Evolutionary conservation across 1,140 invertebrate species (phyloP).

Genomic region (Aphis craccivora): DNA sequence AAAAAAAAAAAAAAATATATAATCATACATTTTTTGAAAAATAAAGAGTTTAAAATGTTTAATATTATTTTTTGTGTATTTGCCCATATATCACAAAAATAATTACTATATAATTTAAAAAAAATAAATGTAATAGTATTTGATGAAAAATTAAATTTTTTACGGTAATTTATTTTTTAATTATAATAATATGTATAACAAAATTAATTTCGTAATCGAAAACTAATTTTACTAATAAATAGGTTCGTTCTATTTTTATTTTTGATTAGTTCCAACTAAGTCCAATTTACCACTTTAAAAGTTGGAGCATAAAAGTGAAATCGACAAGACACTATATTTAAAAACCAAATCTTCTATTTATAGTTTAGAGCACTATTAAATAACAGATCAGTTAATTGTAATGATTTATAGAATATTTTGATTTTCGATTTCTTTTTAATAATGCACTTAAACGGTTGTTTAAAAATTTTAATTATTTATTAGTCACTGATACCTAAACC

Average conservation of each 20-base stretch:
- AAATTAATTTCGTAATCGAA: background rate
- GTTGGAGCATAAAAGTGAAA: background rate
- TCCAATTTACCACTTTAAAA: background rate
- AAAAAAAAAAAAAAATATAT: too few relatives aligned
- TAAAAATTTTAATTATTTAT: background rate
- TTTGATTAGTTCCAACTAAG: too few relatives aligned
- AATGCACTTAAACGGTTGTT: background rate
- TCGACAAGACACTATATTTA: background rate
- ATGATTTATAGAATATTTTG: background rate
- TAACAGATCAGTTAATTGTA: background rate
- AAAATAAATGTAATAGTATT: background rate
- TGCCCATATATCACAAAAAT: too few relatives aligned
- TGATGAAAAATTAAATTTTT: too few relatives aligned
- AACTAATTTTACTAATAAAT: too few relatives aligned
- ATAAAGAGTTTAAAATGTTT: too few relatives aligned
- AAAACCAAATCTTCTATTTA: background rate
- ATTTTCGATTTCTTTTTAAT: background rate
- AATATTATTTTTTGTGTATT: too few relatives aligned
- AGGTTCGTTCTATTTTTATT: too few relatives aligned
- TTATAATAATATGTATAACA: too few relatives aligned
- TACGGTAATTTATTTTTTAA: too few relatives aligned
- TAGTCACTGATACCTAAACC: background rate
- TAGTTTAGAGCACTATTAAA: too few relatives aligned
- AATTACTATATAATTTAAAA: background rate
- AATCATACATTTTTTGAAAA: too few relatives aligned